Percentiles rank a stretch among this genome's conserved stretches.
phyloP scores from a whole-genome alignment of 2,113 vertebrate species.

The Callospermophilus lateralis region DNA sequence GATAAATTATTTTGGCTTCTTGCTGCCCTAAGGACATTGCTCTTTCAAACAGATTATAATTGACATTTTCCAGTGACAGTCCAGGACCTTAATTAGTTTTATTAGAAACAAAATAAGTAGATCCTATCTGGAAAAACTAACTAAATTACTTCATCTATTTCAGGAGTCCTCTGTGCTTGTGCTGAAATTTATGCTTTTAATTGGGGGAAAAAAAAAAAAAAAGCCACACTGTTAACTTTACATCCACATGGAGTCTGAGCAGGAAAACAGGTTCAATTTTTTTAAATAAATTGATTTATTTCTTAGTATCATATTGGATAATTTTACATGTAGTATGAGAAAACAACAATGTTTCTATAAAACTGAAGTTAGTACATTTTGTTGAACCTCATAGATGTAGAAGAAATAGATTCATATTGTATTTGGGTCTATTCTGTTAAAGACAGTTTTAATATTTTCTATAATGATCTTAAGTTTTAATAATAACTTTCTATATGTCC shows the following conservation, averaged over 20 bases:
- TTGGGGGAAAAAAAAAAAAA: not conserved
- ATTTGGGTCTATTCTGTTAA: no score
- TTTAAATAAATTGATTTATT: not conserved
- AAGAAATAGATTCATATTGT: no score
- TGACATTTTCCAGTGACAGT: slow-evolving; percentile 44
- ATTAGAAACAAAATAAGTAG: slow-evolving; percentile 67
- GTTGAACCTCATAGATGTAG: not conserved
- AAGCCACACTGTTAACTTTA: slow-evolving; percentile 46
- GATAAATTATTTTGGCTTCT: slow-evolving; percentile 33
- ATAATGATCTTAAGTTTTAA: no score
- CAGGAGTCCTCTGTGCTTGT: slow-evolving; percentile 17
- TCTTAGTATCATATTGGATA: not conserved
- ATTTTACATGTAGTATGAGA: not conserved
- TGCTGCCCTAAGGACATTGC: not conserved
- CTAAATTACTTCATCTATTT: slow-evolving; percentile 59
- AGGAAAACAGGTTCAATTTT: not conserved
- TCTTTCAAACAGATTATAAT: slow-evolving; percentile 41
- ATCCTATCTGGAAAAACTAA: not conserved
- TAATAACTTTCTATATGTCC: not conserved
- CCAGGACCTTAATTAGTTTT: slow-evolving; percentile 43
- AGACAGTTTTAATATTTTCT: no score
- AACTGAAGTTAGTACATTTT: not conserved
- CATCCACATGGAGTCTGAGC: not conserved
- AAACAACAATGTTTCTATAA: slow-evolving; percentile 62
- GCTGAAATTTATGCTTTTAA: slow-evolving; percentile 33